Evolutionary conservation across 1,140 invertebrate genomes (phyloP).

Genomic region (Zophobas morio): DNA sequence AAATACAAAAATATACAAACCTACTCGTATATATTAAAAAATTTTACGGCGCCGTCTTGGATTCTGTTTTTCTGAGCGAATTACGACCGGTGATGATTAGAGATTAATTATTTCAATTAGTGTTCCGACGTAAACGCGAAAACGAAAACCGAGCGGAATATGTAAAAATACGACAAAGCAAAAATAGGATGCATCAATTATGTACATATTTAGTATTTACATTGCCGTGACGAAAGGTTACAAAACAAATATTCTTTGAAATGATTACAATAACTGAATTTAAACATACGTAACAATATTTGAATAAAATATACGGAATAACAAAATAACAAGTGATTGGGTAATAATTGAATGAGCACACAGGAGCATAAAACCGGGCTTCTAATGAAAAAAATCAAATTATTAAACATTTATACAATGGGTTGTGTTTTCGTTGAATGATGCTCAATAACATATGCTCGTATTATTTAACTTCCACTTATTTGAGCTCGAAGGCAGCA

Average conservation of each 20-base stretch:
- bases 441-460: not conserved
- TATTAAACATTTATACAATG: not conserved
- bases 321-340: not conserved
- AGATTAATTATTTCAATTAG: too few relatives aligned
- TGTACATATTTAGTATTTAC: conserved; percentile 16
- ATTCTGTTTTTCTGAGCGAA: too few relatives aligned
- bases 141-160: too few relatives aligned
- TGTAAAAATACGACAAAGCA: too few relatives aligned
- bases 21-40: too few relatives aligned
- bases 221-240: conserved; percentile 10
- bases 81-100: too few relatives aligned
- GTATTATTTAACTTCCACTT: not conserved
- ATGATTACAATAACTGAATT: conserved; percentile 6
- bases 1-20: conserved; percentile 43
- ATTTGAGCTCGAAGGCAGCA: too few relatives aligned
- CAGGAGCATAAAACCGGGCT: not conserved
- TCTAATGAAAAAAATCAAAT: too few relatives aligned
- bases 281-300: conserved; percentile 7
- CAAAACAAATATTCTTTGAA: conserved; percentile 17
- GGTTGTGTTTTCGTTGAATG: too few relatives aligned
- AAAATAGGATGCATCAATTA: conserved; percentile 11
- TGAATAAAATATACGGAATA: conserved; percentile 2
- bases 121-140: too few relatives aligned
- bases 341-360: conserved; percentile 5
- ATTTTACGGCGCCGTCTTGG: too few relatives aligned